phyloP scores from a whole-genome alignment of 2,113 vertebrate species.

The Sylvia atricapilla region DNA sequence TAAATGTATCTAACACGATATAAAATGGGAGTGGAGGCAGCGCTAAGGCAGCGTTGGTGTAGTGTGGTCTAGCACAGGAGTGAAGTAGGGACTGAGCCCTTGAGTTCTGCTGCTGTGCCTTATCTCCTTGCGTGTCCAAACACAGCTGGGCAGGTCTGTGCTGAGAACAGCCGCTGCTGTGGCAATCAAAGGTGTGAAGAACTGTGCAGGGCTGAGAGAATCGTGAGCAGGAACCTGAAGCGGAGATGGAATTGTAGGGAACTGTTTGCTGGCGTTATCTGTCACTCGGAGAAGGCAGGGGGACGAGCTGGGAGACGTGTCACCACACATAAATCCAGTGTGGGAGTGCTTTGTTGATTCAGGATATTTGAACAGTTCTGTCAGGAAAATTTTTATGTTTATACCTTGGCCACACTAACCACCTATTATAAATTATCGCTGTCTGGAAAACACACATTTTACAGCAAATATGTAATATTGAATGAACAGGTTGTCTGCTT shows the following conservation, averaged over 20 bases:
- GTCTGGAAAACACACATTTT: background rate
- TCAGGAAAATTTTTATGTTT: background rate
- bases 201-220: background rate
- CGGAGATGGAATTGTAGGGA: background rate
- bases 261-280: background rate
- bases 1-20: background rate
- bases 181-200: constrained; percentile 17
- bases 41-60: background rate
- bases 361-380: constrained; percentile 6
- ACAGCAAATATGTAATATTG: background rate
- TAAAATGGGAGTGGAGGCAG: background rate
- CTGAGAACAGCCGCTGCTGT: background rate
- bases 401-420: background rate
- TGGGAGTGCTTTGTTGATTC: constrained; percentile 1
- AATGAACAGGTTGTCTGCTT: background rate
- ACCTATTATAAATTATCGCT: background rate
- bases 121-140: background rate
- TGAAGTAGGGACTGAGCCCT: rapidly evolving
- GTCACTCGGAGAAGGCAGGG: background rate
- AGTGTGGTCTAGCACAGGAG: background rate
- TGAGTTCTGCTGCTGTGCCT: background rate
- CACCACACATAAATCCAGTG: background rate
- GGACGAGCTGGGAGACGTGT: background rate
- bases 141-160: constrained; percentile 15
- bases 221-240: background rate